Evolutionary conservation across 2,113 vertebrate genomes (phyloP).

Genomic region (Sarotherodon lohbergeri): DNA sequence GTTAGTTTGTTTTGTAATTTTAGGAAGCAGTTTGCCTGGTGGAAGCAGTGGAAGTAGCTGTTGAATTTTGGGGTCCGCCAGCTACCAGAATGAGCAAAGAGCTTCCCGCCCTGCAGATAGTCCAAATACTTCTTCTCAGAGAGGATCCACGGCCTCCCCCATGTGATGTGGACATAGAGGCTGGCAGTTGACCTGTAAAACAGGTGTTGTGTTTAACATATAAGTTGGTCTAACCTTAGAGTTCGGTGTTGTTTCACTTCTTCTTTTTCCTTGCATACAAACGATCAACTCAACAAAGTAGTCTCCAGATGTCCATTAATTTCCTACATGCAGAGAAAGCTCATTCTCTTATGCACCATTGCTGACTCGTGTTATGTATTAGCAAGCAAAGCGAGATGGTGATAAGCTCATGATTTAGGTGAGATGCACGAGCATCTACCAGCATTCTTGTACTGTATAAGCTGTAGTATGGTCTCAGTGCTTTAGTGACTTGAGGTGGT

Average conservation of each 20-base stretch:
- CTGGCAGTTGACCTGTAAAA: conserved; percentile 44
- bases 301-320: background rate
- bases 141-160: conserved; percentile 2
- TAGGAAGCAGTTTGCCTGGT: background rate
- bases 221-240: background rate
- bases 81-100: background rate
- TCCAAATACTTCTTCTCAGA: conserved; percentile 32
- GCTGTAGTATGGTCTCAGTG: background rate
- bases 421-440: background rate
- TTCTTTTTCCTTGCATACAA: background rate
- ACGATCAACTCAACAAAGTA: background rate
- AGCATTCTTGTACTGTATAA: background rate
- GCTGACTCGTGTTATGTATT: background rate
- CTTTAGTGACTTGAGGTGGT: background rate
- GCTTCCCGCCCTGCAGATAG: conserved; percentile 21
- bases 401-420: background rate
- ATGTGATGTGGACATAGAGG: conserved; percentile 27
- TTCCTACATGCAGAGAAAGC: background rate
- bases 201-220: conserved; percentile 23
- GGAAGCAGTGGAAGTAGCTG: background rate
- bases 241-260: background rate
- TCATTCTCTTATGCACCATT: background rate
- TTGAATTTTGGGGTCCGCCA: background rate
- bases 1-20: conserved; percentile 8
- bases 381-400: background rate